These are phyloP conservation scores for Noctua comes DNA, from an alignment of 2,888 invertebrate genomes.

Conservation along the genomic window DNA sequence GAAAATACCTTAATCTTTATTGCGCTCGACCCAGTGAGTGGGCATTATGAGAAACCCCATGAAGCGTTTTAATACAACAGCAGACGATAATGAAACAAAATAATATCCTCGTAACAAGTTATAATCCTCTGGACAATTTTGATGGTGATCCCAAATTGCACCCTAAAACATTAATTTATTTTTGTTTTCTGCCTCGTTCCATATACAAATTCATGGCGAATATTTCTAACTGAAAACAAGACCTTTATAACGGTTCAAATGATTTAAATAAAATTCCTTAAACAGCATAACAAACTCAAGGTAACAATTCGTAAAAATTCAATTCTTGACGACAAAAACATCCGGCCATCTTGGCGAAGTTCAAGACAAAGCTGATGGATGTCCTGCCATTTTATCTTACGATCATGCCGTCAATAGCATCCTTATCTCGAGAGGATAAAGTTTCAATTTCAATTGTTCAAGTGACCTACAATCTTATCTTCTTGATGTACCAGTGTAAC, in stretches of 20 bases:
- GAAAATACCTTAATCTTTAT: neutral
- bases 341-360: slow-evolving; percentile 60
- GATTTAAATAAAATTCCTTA: slow-evolving; percentile 15
- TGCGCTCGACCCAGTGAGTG: neutral
- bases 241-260: neutral
- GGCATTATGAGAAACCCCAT: neutral
- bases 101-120: neutral
- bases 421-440: slow-evolving; percentile 42
- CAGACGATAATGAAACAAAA: neutral
- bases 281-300: slow-evolving; percentile 34
- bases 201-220: neutral
- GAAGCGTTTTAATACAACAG: neutral
- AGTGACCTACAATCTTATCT: slow-evolving; percentile 32
- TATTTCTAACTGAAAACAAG: slow-evolving; percentile 4
- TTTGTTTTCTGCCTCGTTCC: neutral
- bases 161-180: neutral
- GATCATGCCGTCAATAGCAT: slow-evolving; percentile 33
- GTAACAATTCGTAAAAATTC: slow-evolving; percentile 54
- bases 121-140: neutral
- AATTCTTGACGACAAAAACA: slow-evolving; percentile 58
- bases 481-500: slow-evolving; percentile 12
- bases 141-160: neutral
- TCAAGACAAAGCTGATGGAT: slow-evolving; percentile 52
- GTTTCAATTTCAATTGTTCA: slow-evolving; percentile 48
- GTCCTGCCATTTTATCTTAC: slow-evolving; percentile 39